Percentiles rank a stretch among this genome's conserved stretches.
These are phyloP conservation scores for Danaus chrysippus DNA, from an alignment of 2,888 invertebrate species.

Conservation along the genomic window DNA sequence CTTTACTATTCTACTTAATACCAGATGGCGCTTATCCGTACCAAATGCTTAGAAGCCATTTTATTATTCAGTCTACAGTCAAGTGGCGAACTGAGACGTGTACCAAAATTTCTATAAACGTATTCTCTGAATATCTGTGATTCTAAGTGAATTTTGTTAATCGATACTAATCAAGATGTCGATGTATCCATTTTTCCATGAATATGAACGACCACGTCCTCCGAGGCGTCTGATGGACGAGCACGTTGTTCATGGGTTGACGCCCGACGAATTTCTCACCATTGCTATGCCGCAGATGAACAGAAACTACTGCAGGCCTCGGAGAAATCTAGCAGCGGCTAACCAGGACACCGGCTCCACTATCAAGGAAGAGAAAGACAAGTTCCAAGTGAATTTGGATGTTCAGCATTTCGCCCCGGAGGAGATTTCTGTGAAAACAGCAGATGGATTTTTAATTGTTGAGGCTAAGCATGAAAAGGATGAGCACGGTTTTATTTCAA, in stretches of 20 bases:
- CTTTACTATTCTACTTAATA: conserved; percentile 41
- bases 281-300: conserved; percentile 46
- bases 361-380: conserved; percentile 70
- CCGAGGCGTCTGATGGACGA: conserved; percentile 44
- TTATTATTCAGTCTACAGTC: conserved; percentile 21
- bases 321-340: conserved; percentile 79
- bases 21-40: conserved; percentile 51
- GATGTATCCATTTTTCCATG: conserved; percentile 56
- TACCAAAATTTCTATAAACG: background rate
- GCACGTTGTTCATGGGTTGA: conserved; percentile 55
- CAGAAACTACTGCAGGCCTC: conserved; percentile 68
- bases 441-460: conserved; percentile 82
- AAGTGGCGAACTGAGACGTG: background rate
- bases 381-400: conserved; percentile 84
- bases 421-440: conserved; percentile 86
- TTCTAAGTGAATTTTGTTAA: background rate
- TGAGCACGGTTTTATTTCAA: conserved; percentile 85
- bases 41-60: conserved; percentile 34
- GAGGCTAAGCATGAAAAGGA: conserved; percentile 91
- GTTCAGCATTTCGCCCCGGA: conserved; percentile 86
- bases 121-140: background rate
- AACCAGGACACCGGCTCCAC: conserved; percentile 66
- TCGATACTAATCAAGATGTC: conserved; percentile 52
- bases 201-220: conserved; percentile 44
- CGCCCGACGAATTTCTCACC: conserved; percentile 53